Base-by-base conservation (phyloP, 1,140 invertebrate species). In the Aphelenchoides besseyi region DNA sequence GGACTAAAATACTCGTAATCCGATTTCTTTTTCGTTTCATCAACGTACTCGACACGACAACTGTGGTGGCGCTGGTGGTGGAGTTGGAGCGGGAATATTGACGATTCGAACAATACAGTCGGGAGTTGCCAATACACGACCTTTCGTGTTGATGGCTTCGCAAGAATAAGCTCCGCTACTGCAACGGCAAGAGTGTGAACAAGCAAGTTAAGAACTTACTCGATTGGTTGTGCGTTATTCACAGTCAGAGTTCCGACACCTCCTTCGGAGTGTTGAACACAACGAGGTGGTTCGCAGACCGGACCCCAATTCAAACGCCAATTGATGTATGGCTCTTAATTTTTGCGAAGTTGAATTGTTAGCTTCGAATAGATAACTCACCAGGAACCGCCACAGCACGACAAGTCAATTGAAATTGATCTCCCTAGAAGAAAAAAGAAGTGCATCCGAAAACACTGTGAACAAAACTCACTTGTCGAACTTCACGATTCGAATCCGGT, bases 251-350 rank as follows among this genome's bases (percentile, higher is more conserved):
- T 90, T 18, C 95, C 95, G 0, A 90, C 87, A 9, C 94, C 95
- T 26, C 63, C 63, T 53, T 66, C 63, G 12, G 63, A 66, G 36
- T 66, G 63, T 33, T 66, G 78, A 28, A 94, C 94, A 81, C 95
- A 92, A 26, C 81, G 70, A 1, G 89, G 86, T 0, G 94, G 93
- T n/a, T 83, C 76, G 30, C 88, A 88, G 28, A 98, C 90, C 80
- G 97, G 92, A 2, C 94, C 92, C 95, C 95, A 98, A 86, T 99
- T 98, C 0, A 94, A 87, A 64, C 95, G 89, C 95, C 95, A 99
- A 26, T 92, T 90, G 70, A 98, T 92, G 57, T 93, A 89, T 0
- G 96, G 95, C 0, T 88, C 89, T n/a, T n/a, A n/a, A n/a, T n/a
- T n/a, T n/a, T n/a, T n/a, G n/a, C n/a, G n/a, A n/a, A n/a, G n/a